Base-by-base conservation (phyloP, 2,888 invertebrate genomes). In the Mythimna lalbum region DNA sequence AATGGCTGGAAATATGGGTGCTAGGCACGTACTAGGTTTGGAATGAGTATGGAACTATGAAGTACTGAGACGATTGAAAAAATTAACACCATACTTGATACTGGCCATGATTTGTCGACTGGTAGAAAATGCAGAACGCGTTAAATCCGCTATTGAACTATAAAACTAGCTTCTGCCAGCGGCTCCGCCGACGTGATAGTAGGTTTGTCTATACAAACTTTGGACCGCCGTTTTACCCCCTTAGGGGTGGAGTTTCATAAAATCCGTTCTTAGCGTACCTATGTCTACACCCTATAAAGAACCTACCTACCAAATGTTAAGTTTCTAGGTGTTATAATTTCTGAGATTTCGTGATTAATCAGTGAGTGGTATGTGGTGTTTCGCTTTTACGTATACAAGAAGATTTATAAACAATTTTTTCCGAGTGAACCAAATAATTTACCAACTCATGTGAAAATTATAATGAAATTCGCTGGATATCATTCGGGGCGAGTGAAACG, bases 401-500 rank as follows among this genome's bases (percentile, higher is more conserved):
- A 27, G 27, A 3, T 14, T 17, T 5, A 43, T 14, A 53, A n/a
- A 49, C 47, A 27, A 36, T 14, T n/a, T 31, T 4, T 61, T 17
- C n/a, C n/a, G 10, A 61, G 2, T 53, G 12, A 33, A 61, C 17
- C 23, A 69, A 61, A n/a, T n/a, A 52, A 52, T 70, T 52, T 33
- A 52, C 43, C 6, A 53, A 39, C 31, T 33, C 55, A 63, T 60
- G 49, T 56, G 55, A 68, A 78, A 59, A 68, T 68, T 67, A 19
- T 57, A 57, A 63, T 53, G 10, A 63, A 57, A 61, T 56, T 55
- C 19, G 52, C 50, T 33, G 36, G 71, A 78, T 69, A 79, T 69
- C 43, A 70, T 73, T 60, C 50, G 71, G 57, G 62, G 52, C 55
- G 43, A 57, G 68, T 76, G 56, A 68, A 80, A 56, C 67, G 71